phyloP scores from a whole-genome alignment of 2,797 vertebrate species.

The Heterohyrax brucei region DNA sequence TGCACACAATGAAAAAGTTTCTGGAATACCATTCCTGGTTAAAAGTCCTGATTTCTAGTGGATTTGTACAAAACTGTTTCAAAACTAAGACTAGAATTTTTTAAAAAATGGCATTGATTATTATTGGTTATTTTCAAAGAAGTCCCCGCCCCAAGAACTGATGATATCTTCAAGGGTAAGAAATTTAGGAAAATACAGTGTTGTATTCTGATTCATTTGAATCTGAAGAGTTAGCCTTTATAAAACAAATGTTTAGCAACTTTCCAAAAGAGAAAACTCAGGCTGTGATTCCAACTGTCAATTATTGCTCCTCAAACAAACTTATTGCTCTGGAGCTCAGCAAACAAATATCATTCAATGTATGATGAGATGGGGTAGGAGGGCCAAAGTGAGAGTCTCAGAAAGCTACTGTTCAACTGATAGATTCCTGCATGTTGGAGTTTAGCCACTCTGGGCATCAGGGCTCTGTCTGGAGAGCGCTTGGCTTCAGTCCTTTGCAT shows the following conservation, averaged over 20 bases:
- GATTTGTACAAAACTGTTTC: background rate
- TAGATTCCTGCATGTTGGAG: constrained; percentile 15
- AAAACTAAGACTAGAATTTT: background rate
- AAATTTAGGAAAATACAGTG: background rate
- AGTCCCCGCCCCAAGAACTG: background rate
- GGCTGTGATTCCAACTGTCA: constrained; percentile 29
- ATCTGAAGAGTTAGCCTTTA: constrained; percentile 15
- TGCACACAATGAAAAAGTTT: constrained; percentile 58
- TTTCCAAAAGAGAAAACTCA: constrained; percentile 60
- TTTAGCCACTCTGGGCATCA: constrained; percentile 75
- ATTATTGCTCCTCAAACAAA: constrained; percentile 56
- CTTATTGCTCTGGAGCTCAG: constrained; percentile 44
- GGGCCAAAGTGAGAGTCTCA: background rate
- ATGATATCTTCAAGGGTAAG: background rate
- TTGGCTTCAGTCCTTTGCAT: constrained; percentile 77
- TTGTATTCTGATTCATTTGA: constrained; percentile 58
- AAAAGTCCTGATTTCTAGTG: constrained; percentile 38
- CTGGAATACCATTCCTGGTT: background rate
- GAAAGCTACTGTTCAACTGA: constrained; percentile 66
- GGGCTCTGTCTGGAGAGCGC: constrained; percentile 70
- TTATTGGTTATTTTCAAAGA: constrained; percentile 40
- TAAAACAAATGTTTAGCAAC: constrained; percentile 61
- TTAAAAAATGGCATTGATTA: background rate
- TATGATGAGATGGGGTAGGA: background rate
- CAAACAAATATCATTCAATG: constrained; percentile 24